Percentiles rank a stretch among this genome's conserved stretches.
Conservation (phyloP, 2,888 invertebrate species). For the Nebria salina region DNA sequence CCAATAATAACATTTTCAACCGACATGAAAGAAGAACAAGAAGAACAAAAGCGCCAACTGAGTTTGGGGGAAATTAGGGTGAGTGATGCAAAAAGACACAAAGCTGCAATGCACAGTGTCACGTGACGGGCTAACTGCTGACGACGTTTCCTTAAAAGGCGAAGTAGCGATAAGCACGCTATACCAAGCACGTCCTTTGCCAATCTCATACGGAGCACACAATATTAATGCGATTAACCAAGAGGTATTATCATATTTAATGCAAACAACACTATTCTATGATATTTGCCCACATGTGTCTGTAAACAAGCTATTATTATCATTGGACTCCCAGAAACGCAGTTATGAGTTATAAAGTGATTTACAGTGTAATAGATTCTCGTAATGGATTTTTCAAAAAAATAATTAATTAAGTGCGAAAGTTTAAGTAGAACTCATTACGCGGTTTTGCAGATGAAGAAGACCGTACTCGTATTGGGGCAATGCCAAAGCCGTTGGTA, state of each 20-base stretch:
- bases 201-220: not conserved
- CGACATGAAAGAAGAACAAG: too few species aligned
- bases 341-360: too few species aligned
- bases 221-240: too few species aligned
- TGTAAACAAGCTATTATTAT: too few species aligned
- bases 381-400: not conserved
- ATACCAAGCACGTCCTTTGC: not conserved
- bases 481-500: not conserved
- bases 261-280: too few species aligned
- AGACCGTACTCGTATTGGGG: not conserved
- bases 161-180: not conserved
- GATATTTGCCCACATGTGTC: too few species aligned
- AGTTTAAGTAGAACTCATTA: slow-evolving; percentile 24
- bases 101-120: not conserved
- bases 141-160: not conserved
- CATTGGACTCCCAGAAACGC: too few species aligned
- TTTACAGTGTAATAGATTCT: too few species aligned
- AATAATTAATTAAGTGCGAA: slow-evolving; percentile 35
- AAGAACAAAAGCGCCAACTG: not conserved
- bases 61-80: not conserved
- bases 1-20: too few species aligned
- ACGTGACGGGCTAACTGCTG: not conserved
- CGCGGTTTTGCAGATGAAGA: not conserved
- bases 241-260: too few species aligned
- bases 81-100: not conserved